phyloP scores from a whole-genome alignment of 1,140 invertebrate species.

The Eciton burchellii region DNA sequence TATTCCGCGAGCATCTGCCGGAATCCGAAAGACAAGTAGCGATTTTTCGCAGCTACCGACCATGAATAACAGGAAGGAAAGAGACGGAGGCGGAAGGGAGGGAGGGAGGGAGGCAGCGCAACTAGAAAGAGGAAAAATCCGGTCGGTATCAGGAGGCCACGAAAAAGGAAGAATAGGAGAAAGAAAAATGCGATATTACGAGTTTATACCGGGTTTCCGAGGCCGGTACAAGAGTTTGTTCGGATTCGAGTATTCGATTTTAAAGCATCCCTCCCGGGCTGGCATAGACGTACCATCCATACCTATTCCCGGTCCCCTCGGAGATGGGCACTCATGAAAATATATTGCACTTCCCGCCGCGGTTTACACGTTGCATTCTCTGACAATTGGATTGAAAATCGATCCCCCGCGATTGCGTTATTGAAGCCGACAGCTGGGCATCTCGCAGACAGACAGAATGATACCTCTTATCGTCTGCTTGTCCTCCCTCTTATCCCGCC shows the following conservation, averaged over 20 bases:
- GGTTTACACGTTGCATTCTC: slow-evolving; percentile 83
- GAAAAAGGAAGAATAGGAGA: slow-evolving; percentile 23
- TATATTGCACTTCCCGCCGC: slow-evolving; percentile 81
- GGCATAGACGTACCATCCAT: slow-evolving; percentile 67
- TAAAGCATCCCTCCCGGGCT: slow-evolving; percentile 58
- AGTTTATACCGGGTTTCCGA: slow-evolving; percentile 70
- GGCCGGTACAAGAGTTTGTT: slow-evolving; percentile 68
- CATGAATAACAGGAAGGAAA: background rate
- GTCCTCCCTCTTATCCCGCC: slow-evolving; percentile 17
- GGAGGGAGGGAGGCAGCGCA: background rate
- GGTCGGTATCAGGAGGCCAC: slow-evolving; percentile 46
- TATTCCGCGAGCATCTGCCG: slow-evolving; percentile 1
- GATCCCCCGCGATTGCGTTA: slow-evolving; percentile 79
- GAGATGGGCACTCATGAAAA: slow-evolving; percentile 80
- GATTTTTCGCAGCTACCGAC: slow-evolving; percentile 19
- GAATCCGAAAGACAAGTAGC: background rate
- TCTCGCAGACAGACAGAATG: slow-evolving; percentile 58
- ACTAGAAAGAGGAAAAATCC: slow-evolving; percentile 46
- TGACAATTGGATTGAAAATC: slow-evolving; percentile 84
- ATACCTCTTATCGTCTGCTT: slow-evolving; percentile 53
- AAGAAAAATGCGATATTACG: slow-evolving; percentile 71
- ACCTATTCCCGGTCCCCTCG: slow-evolving; percentile 48
- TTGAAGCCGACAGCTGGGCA: slow-evolving; percentile 75
- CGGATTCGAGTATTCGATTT: slow-evolving; percentile 73
- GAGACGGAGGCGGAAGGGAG: background rate